Base-by-base conservation (phyloP, 2,797 vertebrate genomes). In the Rousettus madagascariensis region DNA sequence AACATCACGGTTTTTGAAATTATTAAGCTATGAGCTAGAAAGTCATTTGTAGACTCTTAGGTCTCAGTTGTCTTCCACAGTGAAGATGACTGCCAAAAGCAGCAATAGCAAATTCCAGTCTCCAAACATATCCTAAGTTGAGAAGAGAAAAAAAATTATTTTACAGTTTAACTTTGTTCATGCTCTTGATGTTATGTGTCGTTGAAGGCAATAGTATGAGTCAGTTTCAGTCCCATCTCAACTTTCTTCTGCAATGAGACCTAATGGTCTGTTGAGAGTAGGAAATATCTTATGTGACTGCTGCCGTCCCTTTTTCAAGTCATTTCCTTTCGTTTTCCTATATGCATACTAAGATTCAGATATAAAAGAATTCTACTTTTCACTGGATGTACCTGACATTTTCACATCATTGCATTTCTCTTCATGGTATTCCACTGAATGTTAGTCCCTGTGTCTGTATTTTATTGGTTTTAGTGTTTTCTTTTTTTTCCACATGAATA, bases 1-100 rank as follows among this genome's bases (percentile, higher is more conserved):
- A 65, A 68, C n/a, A 61, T 51, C 41, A 90, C 78, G 53, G 8
- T 46, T 84, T 95, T 93, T 94, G 15, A 74, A 89, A 66, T 92
- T 80, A 84, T 82, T 92, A 83, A 85, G 24, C 33, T 86, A 3
- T 90, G 28, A 24, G 3, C 28, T 84, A 53, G 46, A 86, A 96
- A 93, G n/a, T 78, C 38, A 89, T 66, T 87, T 79, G 1, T 5
- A 74, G 11, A 2, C 41, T 55, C n/a, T 86, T 74, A 63, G 43
- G 28, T 91, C 41, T 93, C 41, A 20, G 24, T 51, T 71, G 16
- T 83, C 24, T 90, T 91, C 63, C 8, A 8, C 17, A 72, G 79
- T 46, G 38, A 80, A 91, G 16, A 83, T 74, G 22, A 75, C 19
- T 55, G 72, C 19, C 69, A 55, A 95, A 61, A 33, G n/a, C 71